These are phyloP conservation scores for Diphyllodes magnificus DNA, from an alignment of 2,113 vertebrate species.

Conservation along the genomic window DNA sequence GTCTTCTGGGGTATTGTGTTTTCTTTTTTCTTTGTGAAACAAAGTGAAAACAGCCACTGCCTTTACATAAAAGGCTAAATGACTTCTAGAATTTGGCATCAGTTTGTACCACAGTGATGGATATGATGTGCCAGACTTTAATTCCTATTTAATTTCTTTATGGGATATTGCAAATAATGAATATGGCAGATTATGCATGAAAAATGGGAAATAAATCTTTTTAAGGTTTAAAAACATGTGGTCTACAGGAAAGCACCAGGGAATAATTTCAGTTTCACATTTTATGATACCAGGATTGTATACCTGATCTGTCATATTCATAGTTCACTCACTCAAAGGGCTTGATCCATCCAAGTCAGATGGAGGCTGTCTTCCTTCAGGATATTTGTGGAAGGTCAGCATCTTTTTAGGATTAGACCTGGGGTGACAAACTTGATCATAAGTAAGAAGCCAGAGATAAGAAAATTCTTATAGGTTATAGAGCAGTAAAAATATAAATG, in stretches of 20 bases:
- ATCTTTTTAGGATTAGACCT: neutral
- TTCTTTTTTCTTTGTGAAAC: constrained; percentile 34
- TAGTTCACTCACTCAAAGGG: neutral
- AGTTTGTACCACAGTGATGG: constrained; percentile 53
- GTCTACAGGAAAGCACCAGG: constrained; percentile 27
- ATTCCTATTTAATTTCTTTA: constrained; percentile 69
- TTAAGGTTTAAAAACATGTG: constrained; percentile 40
- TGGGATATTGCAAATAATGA: constrained; percentile 64
- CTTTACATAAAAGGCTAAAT: constrained; percentile 3
- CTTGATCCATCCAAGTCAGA: neutral
- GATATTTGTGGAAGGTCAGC: neutral
- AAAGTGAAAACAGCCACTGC: constrained; percentile 27
- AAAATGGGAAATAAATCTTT: constrained; percentile 58
- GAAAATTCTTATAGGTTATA: neutral
- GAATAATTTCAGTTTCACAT: constrained; percentile 12
- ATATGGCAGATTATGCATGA: constrained; percentile 60
- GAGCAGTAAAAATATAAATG: neutral
- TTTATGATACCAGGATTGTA: constrained; percentile 27
- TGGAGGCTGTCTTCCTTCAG: neutral
- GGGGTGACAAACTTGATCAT: neutral
- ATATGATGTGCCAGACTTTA: constrained; percentile 54
- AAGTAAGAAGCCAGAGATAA: neutral
- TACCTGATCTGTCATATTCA: neutral
- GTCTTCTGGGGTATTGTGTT: constrained; percentile 14
- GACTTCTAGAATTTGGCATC: constrained; percentile 9